Evolutionary conservation across 1,140 invertebrate genomes (phyloP).

Genomic region (Drosophila mayri): DNA sequence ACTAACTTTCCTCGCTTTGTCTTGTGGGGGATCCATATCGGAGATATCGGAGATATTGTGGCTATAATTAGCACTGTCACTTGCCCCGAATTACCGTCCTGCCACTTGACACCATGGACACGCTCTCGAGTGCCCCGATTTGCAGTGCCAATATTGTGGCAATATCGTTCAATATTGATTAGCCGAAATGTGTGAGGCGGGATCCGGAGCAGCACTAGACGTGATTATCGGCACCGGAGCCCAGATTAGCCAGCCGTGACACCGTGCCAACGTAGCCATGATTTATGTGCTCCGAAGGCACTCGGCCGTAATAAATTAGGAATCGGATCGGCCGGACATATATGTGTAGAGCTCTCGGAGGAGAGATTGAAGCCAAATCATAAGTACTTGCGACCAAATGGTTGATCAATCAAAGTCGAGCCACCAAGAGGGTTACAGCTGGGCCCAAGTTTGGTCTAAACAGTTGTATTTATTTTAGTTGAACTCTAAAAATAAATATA

Average conservation of each 20-base stretch:
- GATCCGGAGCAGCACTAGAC: constrained; percentile 6
- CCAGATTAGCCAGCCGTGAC: constrained; percentile 52
- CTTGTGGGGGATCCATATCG: background rate
- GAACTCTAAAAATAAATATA: background rate
- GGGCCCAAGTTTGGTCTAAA: background rate
- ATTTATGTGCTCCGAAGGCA: constrained; percentile 45
- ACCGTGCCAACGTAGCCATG: constrained; percentile 49
- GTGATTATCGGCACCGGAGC: constrained; percentile 51
- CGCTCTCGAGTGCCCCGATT: constrained; percentile 7
- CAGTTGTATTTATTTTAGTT: background rate
- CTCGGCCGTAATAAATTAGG: constrained; percentile 33
- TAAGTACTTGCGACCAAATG: background rate
- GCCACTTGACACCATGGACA: constrained; percentile 21
- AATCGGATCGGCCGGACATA: constrained; percentile 8
- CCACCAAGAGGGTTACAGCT: background rate
- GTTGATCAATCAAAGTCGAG: constrained; percentile 56
- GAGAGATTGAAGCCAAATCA: constrained; percentile 13
- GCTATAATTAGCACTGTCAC: constrained; percentile 45
- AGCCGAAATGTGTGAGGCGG: constrained; percentile 17
- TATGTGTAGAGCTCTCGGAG: constrained; percentile 2
- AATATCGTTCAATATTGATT: constrained; percentile 61
- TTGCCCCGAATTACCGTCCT: constrained; percentile 11
- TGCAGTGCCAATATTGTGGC: constrained; percentile 58
- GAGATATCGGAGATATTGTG: background rate
- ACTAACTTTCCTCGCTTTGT: constrained; percentile 36